Conservation (phyloP, 2,113 vertebrate genomes). For the Aegypius monachus region DNA sequence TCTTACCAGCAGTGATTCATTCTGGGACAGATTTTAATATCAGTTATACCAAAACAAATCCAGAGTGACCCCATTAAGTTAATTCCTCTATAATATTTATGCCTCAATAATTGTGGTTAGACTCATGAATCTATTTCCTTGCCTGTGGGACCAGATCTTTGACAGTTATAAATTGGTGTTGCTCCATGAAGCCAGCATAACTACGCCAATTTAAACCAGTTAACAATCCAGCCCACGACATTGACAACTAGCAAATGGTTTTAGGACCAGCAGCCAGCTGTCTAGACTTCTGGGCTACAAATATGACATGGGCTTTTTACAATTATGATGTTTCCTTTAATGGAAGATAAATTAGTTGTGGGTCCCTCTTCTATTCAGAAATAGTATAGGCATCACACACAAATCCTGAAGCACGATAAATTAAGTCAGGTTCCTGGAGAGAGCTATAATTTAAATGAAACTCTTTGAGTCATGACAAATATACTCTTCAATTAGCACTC, state of each 20-base stretch:
- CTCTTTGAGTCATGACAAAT: background rate
- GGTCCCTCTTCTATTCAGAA: background rate
- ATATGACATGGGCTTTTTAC: background rate
- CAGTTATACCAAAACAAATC: background rate
- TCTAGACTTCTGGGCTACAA: conserved; percentile 24
- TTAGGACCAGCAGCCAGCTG: background rate
- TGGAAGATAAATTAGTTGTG: background rate
- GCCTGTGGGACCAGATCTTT: background rate
- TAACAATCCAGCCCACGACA: background rate
- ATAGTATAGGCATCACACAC: background rate
- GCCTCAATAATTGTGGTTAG: background rate
- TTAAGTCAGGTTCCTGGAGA: background rate
- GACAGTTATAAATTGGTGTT: background rate
- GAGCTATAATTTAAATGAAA: background rate
- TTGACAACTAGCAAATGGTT: background rate
- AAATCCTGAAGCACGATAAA: background rate
- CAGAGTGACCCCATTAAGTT: background rate
- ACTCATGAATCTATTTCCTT: background rate
- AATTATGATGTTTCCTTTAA: background rate
- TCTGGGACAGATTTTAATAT: background rate
- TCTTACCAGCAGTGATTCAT: background rate
- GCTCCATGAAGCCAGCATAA: background rate
- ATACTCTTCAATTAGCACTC: background rate
- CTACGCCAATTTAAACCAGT: background rate
- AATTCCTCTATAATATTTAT: conserved; percentile 11